Base-by-base conservation (phyloP, 2,797 vertebrate species). In the Cossypha dichroa region DNA sequence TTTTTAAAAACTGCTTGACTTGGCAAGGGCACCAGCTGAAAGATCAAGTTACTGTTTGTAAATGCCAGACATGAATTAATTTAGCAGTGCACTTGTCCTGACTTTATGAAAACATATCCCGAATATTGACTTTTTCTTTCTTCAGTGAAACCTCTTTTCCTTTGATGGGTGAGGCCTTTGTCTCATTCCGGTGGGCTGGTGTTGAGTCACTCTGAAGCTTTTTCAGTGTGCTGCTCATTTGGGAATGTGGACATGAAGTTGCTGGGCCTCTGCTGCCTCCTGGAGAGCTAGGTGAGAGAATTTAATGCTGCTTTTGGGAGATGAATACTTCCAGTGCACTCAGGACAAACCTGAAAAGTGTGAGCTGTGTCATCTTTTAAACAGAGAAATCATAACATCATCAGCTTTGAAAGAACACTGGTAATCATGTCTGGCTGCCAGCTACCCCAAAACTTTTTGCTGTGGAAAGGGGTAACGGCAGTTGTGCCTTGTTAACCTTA, bases 1-100 rank as follows among this genome's bases (percentile, higher is more conserved):
- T 97, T 98, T 97, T 97, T 97, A 79, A 97, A 97, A 97, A 96
- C 97, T 97, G 97, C 97, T 98, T 77, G 93, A 97, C 97, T 98
- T 98, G 97, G 98, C 97, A 97, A 97, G 97, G 96, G 92, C 83
- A 91, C 94, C 95, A 96, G 79, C 97, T 96, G 93, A 96, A 97
- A 98, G 96, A 97, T 97, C 97, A 96, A 96, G 85, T 95, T 97
- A 82, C 95, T 98, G 96, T 97, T 98, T 97, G 97, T 96, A 98
- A 98, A 98, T 98, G 97, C 96, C 98, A 98, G 98, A 95, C 96
- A 66, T 60, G 74, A 97, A 98, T 98, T 97, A 97, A 97, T 98
- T 98, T 96, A 97, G 95, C 96, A 85, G 96, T 86, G 96, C 60
- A 78, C 93, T 97, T 90, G 34, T 98, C 97, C 89, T 97, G 93